Base-by-base conservation (phyloP, 2,113 vertebrate genomes). In the Sigmodon hispidus region DNA sequence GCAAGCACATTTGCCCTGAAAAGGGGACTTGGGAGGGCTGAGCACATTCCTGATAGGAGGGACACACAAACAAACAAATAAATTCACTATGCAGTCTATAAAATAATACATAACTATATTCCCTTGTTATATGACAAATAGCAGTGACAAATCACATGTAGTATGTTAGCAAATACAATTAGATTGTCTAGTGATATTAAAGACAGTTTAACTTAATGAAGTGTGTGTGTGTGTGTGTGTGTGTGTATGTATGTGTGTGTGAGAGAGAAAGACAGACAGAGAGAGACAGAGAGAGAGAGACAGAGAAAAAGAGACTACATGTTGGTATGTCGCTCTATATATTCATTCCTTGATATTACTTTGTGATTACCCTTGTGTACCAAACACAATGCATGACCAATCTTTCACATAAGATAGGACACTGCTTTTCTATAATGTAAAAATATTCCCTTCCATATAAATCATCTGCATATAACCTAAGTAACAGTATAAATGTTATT, bases 1-100 rank as follows among this genome's bases (percentile, higher is more conserved):
- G 17, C 13, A 76, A 76, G 2, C 45, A 11, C 26, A n/a, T 40
- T 0, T 10, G 7, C 17, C 9, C 3, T 77, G 61, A 5, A 8
- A 36, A 15, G 16, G 15, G 29, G 29, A 3, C 0, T 0, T 10
- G 11, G 36, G 31, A 0, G 36, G 2, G 12, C 7, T 50, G 90
- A 40, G 63, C 16, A 61, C 10, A 21, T 87, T 89, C 24, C 19
- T 24, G 55, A n/a, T n/a, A 22, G 86, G 13, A 48, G 4, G 36
- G 29, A 55, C 13, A 24, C 63, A 87, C 34, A 81, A 26, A 50
- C 48, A 87, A 9, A 80, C 52, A 59, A 52, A 77, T 19, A 75
- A 2, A 65, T 1, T 48, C 31, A 73, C 3, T 19, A 15, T 59
- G 5, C 1, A 57, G 13, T 69, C 29, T 57, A 36, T 55, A 76